phyloP scores from a whole-genome alignment of 2,113 vertebrate species.

The Gymnocephalus cernua region DNA sequence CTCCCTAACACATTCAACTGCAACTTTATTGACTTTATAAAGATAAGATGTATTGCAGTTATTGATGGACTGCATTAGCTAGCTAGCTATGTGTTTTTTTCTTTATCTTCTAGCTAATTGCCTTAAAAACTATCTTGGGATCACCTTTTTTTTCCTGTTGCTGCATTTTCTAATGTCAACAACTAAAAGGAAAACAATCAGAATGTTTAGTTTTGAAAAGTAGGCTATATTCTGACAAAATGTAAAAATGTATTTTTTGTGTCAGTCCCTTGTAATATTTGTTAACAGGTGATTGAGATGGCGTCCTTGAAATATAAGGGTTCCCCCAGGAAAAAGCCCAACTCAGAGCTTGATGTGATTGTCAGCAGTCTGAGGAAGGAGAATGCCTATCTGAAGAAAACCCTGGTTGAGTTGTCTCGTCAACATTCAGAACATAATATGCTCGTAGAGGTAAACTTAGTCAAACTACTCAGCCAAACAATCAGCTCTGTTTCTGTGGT shows the following conservation, averaged over 20 bases:
- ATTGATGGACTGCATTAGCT: no score
- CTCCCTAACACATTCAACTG: no score
- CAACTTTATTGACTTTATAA: no score
- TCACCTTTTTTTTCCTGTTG: no score
- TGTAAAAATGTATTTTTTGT: background rate
- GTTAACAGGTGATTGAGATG: conserved; percentile 38
- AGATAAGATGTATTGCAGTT: no score
- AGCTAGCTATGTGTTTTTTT: no score
- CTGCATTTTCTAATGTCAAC: background rate
- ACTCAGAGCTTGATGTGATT: conserved; percentile 55
- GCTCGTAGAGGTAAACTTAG: conserved; percentile 83
- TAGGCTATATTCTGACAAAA: background rate
- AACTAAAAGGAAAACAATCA: background rate
- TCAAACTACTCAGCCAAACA: background rate
- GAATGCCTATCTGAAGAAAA: conserved; percentile 65
- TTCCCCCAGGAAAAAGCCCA: conserved; percentile 19
- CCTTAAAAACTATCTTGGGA: no score
- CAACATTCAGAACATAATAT: conserved; percentile 70
- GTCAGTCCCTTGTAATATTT: background rate
- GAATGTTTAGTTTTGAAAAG: conserved; percentile 33
- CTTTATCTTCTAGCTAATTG: no score
- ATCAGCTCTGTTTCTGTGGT: background rate
- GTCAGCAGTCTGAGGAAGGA: conserved; percentile 77
- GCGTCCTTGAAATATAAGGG: conserved; percentile 30
- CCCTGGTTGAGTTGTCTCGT: conserved; percentile 33